Percentiles rank a stretch among this genome's conserved stretches.
Conservation (phyloP, 1,140 invertebrate genomes). For the Diprion similis region DNA sequence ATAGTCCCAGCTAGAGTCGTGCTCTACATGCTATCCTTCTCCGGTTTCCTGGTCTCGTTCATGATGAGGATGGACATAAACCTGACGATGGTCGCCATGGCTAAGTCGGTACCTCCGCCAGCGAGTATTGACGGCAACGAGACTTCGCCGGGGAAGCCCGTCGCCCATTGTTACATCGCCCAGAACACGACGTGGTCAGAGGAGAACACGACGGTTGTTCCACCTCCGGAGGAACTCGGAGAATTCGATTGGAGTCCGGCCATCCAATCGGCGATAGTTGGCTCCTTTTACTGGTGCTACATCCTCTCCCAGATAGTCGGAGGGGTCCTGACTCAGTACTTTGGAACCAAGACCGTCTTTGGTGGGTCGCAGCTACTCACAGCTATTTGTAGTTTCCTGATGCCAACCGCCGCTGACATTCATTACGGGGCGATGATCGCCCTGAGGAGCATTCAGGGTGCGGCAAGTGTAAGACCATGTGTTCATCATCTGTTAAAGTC, state of each 20-base stretch:
- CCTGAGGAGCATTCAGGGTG: constrained; percentile 71
- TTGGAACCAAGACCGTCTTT: constrained; percentile 82
- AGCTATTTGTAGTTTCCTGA: constrained; percentile 72
- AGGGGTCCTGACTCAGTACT: constrained; percentile 76
- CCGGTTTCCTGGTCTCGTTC: constrained; percentile 76
- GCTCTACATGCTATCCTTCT: constrained; percentile 74
- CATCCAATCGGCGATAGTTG: constrained; percentile 69
- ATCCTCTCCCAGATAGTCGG: constrained; percentile 75
- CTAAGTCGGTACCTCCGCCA: constrained; percentile 47
- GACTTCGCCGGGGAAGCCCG: constrained; percentile 29
- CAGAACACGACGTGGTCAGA: background rate
- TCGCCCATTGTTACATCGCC: background rate
- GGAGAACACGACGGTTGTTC: constrained; percentile 1
- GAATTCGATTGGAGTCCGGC: constrained; percentile 69
- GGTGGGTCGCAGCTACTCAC: constrained; percentile 75
- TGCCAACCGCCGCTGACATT: constrained; percentile 68
- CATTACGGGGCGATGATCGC: constrained; percentile 69
- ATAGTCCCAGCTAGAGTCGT: constrained; percentile 70
- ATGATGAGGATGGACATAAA: constrained; percentile 82
- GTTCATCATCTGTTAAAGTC: background rate
- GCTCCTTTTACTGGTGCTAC: constrained; percentile 78
- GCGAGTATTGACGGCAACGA: constrained; percentile 35
- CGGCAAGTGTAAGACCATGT: constrained; percentile 66
- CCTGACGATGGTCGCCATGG: constrained; percentile 75
- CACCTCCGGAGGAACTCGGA: constrained; percentile 50